Percentiles rank a stretch among this genome's conserved stretches.
Conservation (phyloP, 2,888 invertebrate species). For the Chymomyza caudatula region DNA sequence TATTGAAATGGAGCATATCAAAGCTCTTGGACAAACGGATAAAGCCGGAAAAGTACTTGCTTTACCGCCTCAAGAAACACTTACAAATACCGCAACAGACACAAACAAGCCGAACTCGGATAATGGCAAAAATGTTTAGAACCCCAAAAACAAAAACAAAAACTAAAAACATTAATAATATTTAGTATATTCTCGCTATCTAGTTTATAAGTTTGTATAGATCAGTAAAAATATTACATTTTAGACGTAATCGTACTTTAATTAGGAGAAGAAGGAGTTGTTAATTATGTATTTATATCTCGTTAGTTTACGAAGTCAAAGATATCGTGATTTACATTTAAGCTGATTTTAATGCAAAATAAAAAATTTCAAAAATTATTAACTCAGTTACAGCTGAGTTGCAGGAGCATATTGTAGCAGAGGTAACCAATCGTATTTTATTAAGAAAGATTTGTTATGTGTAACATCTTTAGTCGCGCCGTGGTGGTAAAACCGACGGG, state of each 20-base stretch:
- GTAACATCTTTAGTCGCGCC: no score
- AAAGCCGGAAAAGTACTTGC: slow-evolving; percentile 29
- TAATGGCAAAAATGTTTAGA: slow-evolving; percentile 41
- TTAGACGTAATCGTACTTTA: slow-evolving; percentile 40
- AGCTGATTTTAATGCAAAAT: slow-evolving; percentile 37
- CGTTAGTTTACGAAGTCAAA: slow-evolving; percentile 64
- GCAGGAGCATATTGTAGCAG: no score
- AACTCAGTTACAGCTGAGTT: neutral
- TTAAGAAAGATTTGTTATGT: no score
- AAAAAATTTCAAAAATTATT: slow-evolving; percentile 24
- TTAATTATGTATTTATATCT: slow-evolving; percentile 58
- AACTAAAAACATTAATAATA: neutral
- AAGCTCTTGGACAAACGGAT: slow-evolving; percentile 29
- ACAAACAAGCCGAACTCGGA: slow-evolving; percentile 30
- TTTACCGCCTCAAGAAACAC: slow-evolving; percentile 29
- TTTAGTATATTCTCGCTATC: neutral
- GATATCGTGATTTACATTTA: slow-evolving; percentile 66
- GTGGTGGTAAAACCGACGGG: no score
- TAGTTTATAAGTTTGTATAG: slow-evolving; percentile 36
- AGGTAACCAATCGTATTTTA: no score
- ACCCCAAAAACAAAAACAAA: neutral
- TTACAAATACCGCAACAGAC: slow-evolving; percentile 17
- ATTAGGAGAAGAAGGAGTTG: slow-evolving; percentile 50
- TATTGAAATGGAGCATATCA: slow-evolving; percentile 63
- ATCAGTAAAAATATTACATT: slow-evolving; percentile 43